Conservation (phyloP, 2,113 vertebrate species). For the Toxotes jaculatrix region DNA sequence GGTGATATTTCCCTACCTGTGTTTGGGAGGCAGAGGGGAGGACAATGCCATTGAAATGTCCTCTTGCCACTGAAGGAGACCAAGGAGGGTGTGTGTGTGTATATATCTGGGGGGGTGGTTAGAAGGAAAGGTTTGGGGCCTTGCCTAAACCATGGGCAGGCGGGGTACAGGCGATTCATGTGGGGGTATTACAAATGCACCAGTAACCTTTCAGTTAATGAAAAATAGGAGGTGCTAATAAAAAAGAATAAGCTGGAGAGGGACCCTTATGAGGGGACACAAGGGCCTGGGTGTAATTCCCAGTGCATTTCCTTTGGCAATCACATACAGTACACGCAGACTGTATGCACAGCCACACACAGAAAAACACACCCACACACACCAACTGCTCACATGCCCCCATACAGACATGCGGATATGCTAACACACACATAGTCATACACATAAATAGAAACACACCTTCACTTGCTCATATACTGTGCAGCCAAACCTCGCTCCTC, state of each 20-base stretch:
- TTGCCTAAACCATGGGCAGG: constrained; percentile 22
- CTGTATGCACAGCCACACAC: constrained; percentile 11
- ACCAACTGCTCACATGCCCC: constrained; percentile 20
- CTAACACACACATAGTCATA: constrained; percentile 24
- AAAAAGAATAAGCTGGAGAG: constrained; percentile 73
- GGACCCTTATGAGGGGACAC: constrained; percentile 56
- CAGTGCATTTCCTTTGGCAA: constrained; percentile 44
- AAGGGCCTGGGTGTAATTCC: constrained; percentile 50
- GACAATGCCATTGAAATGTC: constrained; percentile 75
- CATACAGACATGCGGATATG: constrained; percentile 28
- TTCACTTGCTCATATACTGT: constrained; percentile 16
- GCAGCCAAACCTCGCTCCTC: constrained; percentile 42
- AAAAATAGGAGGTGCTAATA: constrained; percentile 79
- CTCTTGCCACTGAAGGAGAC: constrained; percentile 67
- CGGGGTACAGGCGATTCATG: constrained; percentile 43
- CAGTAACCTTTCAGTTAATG: constrained; percentile 83
- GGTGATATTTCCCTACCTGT: constrained; percentile 79
- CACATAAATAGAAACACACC: constrained; percentile 50
- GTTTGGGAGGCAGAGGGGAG: constrained; percentile 69
- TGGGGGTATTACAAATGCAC: constrained; percentile 69
- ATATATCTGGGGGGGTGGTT: constrained; percentile 11
- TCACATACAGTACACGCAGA: constrained; percentile 15
- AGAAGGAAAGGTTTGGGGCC: constrained; percentile 37
- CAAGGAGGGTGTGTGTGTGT: background rate
- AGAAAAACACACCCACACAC: constrained; percentile 22